These are phyloP conservation scores for Psittacus erithacus DNA, from an alignment of 2,113 vertebrate species.

Conservation along the genomic window DNA sequence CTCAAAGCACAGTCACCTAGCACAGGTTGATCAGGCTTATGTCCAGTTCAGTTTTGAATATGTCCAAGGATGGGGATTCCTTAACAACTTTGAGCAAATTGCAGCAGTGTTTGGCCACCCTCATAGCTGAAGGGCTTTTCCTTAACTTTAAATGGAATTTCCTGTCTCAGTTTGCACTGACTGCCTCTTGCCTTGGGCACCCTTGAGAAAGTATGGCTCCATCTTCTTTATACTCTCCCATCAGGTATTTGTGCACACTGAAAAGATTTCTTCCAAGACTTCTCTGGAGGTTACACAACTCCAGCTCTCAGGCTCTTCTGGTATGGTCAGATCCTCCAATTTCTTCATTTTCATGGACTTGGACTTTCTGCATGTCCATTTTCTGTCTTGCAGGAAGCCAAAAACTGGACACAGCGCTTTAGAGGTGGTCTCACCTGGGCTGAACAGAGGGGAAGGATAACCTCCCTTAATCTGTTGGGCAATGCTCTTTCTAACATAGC, in stretches of 20 bases:
- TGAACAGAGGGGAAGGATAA: neutral
- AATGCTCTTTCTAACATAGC: neutral
- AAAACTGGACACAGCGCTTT: neutral
- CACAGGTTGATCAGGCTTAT: neutral
- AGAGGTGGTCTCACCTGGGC: neutral
- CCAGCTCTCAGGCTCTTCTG: neutral
- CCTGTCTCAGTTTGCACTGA: neutral
- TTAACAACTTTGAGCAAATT: neutral
- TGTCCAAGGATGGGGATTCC: neutral
- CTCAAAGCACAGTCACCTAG: neutral
- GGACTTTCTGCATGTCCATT: neutral
- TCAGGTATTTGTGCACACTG: neutral
- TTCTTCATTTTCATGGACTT: neutral
- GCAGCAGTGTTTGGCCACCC: neutral
- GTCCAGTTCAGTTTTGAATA: neutral
- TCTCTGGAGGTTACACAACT: neutral
- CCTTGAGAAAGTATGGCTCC: neutral
- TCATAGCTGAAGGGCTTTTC: neutral
- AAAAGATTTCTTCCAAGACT: neutral
- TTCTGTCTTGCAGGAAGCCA: neutral
- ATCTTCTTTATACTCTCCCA: neutral
- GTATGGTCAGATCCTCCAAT: neutral
- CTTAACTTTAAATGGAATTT: neutral
- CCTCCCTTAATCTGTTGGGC: neutral
- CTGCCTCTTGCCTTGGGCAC: neutral